Evolutionary conservation across 2,797 vertebrate species (phyloP).

Genomic region (Ibycter americanus): DNA sequence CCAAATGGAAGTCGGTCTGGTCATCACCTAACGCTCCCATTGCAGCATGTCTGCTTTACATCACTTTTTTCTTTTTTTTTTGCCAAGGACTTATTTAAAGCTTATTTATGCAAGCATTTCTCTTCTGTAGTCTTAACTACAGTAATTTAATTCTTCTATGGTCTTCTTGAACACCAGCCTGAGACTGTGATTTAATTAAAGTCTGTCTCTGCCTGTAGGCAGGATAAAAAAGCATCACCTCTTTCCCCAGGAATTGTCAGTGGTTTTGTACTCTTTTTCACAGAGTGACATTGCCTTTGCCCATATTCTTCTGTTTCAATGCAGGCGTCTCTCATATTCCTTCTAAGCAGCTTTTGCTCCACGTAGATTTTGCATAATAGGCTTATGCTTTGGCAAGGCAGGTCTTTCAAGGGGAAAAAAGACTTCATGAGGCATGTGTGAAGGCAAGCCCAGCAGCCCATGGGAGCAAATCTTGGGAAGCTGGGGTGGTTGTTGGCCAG

Average conservation of each 20-base stretch:
- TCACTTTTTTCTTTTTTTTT: neutral
- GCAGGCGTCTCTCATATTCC: neutral
- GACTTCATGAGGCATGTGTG: neutral
- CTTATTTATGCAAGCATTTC: neutral
- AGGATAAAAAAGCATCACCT: neutral
- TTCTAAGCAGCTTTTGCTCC: constrained; percentile 30
- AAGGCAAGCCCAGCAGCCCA: neutral
- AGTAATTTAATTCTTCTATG: neutral
- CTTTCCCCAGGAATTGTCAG: neutral
- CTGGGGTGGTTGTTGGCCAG: neutral
- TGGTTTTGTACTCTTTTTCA: neutral
- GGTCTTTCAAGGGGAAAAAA: neutral
- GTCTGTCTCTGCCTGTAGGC: neutral
- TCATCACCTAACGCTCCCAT: neutral
- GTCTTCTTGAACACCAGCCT: neutral
- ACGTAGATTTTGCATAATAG: neutral
- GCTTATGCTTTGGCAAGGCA: neutral
- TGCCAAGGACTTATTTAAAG: neutral
- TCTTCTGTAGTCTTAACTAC: neutral
- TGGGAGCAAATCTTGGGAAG: neutral
- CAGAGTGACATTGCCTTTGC: neutral
- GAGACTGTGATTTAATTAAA: constrained; percentile 17
- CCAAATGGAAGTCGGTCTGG: neutral
- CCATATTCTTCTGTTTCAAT: neutral
- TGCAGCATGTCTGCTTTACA: neutral